A percentile compares a stretch with the other conserved stretches of the same genome.
Conservation (phyloP, 2,113 vertebrate genomes). For the Haemorhous mexicanus region DNA sequence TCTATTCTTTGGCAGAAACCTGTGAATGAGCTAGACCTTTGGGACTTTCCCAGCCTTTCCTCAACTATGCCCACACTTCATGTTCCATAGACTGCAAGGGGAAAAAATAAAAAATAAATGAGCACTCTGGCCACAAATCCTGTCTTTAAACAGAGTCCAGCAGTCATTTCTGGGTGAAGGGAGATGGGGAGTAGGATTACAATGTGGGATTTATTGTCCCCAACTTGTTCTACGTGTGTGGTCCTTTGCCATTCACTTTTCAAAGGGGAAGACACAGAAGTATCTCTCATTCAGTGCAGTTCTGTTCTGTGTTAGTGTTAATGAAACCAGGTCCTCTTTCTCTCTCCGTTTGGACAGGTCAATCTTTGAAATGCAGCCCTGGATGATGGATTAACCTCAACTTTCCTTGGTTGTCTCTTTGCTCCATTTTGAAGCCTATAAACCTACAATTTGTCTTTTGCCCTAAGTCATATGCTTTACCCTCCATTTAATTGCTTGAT, state of each 20-base stretch:
- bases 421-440: not conserved
- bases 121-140: not conserved
- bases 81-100: not conserved
- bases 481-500: not conserved
- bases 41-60: not conserved
- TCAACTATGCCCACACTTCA: not conserved
- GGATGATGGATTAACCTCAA: not conserved
- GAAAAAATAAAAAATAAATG: not conserved
- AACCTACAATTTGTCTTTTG: not conserved
- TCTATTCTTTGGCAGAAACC: not conserved
- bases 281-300: not conserved
- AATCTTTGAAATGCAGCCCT: not conserved
- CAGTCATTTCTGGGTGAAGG: not conserved
- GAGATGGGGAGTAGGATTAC: not conserved
- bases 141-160: not conserved
- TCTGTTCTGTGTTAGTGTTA: not conserved
- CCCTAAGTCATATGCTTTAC: not conserved
- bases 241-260: not conserved
- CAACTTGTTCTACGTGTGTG: not conserved
- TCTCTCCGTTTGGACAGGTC: not conserved
- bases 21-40: not conserved
- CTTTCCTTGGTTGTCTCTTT: not conserved
- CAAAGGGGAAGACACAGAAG: not conserved
- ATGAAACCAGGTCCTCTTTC: not conserved
- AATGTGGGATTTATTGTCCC: not conserved